Evolutionary conservation across 2,888 invertebrate genomes (phyloP), one percentile per base, ranked within the genome.

Genomic region (Synergus gifuensis): DNA sequence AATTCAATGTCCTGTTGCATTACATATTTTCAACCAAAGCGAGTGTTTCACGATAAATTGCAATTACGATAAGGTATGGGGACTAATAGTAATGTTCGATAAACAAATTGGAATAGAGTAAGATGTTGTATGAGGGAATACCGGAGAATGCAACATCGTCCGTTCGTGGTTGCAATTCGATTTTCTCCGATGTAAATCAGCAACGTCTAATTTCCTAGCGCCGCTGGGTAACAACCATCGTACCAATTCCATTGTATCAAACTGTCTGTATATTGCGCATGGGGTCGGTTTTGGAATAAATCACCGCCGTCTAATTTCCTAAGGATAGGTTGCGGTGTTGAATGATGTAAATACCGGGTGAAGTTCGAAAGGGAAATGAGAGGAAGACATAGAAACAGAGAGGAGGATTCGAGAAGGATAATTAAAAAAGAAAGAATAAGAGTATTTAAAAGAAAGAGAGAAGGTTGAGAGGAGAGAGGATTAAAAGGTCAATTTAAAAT

Each of bases 151-250:
- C 16, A 58, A 3, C 54, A 54, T 73, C 54, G 49, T 54, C 54
- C 36, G 54, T 73, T 73, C n/a, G 73, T 54, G 54, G 73, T 28
- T 73, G 36, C 40, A 73, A 73, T 73, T 73, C 73, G 73, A 73
- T 73, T 73, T 54, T 73, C 73, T 78, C 58, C 79, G 66, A 81
- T 81, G 80, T 83, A 83, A 84, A 85, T 85, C 82, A 82, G 83
- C 77, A 79, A 81, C 79, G 83, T 84, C 81, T 84, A 84, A 84
- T 83, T 85, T 85, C 83, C 84, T 83, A 79, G 78, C 80, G 77
- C 80, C 83, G 83, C 79, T 76, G 80, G 78, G 58, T 40, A 77
- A 42, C 44, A 54, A 78, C 46, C 18, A 14, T 76, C 46, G 18
- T 22, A 73, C 54, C 54, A 73, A 40, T 73, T 58, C 54, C 54